Percentiles rank a stretch among this genome's conserved stretches.
These are phyloP conservation scores for Drosophila orena DNA, from an alignment of 1,140 invertebrate genomes.

Conservation along the genomic window DNA sequence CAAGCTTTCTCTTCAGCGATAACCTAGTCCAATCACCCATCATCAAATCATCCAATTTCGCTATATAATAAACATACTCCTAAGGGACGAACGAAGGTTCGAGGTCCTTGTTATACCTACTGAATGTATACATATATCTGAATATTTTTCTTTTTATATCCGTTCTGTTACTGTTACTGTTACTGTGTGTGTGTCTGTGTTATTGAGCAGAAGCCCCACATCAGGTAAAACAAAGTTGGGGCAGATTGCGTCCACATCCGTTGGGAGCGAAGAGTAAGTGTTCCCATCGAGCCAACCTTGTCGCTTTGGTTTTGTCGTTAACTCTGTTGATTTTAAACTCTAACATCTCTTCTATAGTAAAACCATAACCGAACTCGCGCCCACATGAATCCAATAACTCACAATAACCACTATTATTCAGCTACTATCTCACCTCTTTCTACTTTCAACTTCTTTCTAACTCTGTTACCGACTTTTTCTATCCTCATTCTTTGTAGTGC, in stretches of 20 bases:
- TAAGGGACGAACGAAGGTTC: slow-evolving; percentile 12
- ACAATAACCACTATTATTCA: slow-evolving; percentile 22
- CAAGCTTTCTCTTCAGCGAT: slow-evolving; percentile 42
- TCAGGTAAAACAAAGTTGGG: slow-evolving; percentile 81
- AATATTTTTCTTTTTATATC: slow-evolving; percentile 77
- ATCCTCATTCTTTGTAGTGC: slow-evolving; percentile 71
- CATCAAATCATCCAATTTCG: slow-evolving; percentile 8
- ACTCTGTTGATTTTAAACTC: slow-evolving; percentile 77
- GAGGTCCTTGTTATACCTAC: slow-evolving; percentile 27
- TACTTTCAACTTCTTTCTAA: slow-evolving; percentile 37
- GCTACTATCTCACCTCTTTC: slow-evolving; percentile 26
- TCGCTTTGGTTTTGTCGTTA: slow-evolving; percentile 71
- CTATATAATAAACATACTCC: slow-evolving; percentile 1
- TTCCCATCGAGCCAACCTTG: slow-evolving; percentile 58
- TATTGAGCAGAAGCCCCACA: slow-evolving; percentile 79
- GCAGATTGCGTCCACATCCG: slow-evolving; percentile 79
- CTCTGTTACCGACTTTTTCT: slow-evolving; percentile 36
- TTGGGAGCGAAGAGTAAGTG: slow-evolving; percentile 84
- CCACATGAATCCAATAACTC: slow-evolving; percentile 25
- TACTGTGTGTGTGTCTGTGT: slow-evolving; percentile 49
- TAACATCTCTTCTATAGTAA: slow-evolving; percentile 43
- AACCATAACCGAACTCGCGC: slow-evolving; percentile 27
- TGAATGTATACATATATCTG: slow-evolving; percentile 58
- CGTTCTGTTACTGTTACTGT: slow-evolving; percentile 40
- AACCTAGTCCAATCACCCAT: neutral